These are phyloP conservation scores for Nomada ruficornis DNA, from an alignment of 2,888 invertebrate species.

Conservation along the genomic window DNA sequence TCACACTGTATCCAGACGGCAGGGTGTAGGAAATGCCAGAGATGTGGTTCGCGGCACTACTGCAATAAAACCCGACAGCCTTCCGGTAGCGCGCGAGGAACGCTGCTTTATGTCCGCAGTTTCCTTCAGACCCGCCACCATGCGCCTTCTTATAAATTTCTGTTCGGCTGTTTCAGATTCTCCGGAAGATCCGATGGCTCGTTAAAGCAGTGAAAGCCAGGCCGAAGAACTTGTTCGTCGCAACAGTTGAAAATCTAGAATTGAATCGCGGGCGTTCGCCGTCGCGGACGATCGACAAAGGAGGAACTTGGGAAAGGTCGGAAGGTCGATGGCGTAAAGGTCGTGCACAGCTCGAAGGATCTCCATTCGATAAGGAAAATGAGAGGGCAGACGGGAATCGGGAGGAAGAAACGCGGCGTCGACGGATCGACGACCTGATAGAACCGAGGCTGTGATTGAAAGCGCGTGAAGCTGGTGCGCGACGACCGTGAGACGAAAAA, in stretches of 20 bases:
- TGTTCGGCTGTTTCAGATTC: conserved; percentile 33
- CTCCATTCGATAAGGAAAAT: conserved; percentile 54
- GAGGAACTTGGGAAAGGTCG: neutral
- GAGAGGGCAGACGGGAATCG: conserved; percentile 67
- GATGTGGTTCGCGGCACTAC: neutral
- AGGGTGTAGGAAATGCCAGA: neutral
- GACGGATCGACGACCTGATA: conserved; percentile 65
- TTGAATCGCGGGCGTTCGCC: neutral
- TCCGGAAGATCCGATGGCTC: neutral
- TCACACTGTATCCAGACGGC: neutral
- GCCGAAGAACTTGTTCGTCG: neutral
- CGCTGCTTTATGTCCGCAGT: neutral
- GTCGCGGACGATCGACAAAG: neutral
- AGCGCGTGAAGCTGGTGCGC: conserved; percentile 41
- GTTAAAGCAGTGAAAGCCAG: neutral
- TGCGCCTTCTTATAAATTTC: neutral
- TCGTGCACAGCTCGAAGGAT: neutral
- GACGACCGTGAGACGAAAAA: conserved; percentile 63
- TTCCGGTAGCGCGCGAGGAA: neutral
- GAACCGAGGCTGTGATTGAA: neutral
- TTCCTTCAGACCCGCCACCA: neutral
- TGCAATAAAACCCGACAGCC: conserved; percentile 25
- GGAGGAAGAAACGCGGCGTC: conserved; percentile 65
- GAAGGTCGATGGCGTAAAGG: neutral
- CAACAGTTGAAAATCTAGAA: neutral